Evolutionary conservation across 2,113 vertebrate genomes (phyloP).

Genomic region (Strix uralensis): DNA sequence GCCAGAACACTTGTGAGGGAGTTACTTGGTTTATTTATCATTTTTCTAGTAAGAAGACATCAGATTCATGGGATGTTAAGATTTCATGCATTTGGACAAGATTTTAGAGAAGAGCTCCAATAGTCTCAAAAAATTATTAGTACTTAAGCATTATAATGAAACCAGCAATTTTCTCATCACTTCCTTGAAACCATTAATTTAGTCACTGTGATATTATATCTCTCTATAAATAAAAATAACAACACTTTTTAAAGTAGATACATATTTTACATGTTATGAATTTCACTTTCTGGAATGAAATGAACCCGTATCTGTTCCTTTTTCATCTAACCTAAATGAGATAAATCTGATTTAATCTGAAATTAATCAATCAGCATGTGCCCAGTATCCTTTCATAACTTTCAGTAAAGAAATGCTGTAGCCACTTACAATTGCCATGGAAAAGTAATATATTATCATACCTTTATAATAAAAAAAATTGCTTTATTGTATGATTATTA

Average conservation of each 20-base stretch:
- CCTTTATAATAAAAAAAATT: neutral
- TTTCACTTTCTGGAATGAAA: neutral
- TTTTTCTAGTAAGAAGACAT: neutral
- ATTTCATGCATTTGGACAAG: neutral
- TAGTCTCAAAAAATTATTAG: neutral
- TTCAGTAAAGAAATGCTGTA: neutral
- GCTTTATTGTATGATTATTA: neutral
- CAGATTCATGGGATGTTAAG: neutral
- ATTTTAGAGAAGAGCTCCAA: neutral
- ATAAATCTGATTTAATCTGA: neutral
- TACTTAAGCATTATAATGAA: neutral
- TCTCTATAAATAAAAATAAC: slow-evolving; percentile 50
- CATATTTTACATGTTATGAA: neutral
- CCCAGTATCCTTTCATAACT: neutral
- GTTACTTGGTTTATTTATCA: neutral
- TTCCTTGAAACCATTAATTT: slow-evolving; percentile 31
- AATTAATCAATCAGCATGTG: neutral
- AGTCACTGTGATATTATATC: neutral
- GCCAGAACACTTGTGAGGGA: neutral
- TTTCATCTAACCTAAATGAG: neutral
- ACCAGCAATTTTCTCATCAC: slow-evolving; percentile 24
- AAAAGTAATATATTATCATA: neutral
- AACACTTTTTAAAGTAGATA: neutral
- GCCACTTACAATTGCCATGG: neutral
- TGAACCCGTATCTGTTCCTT: neutral